phyloP scores from a whole-genome alignment of 2,113 vertebrate genomes.

The Strigops habroptila region DNA sequence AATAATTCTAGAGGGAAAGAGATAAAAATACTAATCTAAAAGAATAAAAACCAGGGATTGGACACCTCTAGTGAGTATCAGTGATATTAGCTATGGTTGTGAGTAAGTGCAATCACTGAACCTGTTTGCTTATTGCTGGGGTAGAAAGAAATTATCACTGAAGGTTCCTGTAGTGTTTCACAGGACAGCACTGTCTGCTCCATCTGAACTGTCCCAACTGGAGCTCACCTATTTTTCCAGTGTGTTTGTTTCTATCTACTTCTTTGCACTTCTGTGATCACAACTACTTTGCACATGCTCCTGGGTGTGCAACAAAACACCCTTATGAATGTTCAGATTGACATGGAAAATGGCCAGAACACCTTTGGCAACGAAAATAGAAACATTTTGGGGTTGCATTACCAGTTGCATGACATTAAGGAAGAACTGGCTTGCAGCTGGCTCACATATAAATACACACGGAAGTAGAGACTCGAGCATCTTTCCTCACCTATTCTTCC shows the following conservation, averaged over 20 bases:
- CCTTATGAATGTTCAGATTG: neutral
- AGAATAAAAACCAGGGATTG: neutral
- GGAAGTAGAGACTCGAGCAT: accelerated
- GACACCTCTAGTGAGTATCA: neutral
- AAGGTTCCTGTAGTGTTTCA: neutral
- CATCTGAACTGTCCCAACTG: neutral
- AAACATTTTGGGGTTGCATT: neutral
- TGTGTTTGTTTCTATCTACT: neutral
- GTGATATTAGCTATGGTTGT: neutral
- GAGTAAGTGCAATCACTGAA: constrained; percentile 6
- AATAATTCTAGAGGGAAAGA: neutral
- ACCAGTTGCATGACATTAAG: neutral
- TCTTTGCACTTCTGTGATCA: neutral
- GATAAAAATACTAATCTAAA: neutral
- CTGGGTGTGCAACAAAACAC: neutral
- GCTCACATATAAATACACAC: neutral
- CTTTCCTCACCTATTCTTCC: neutral
- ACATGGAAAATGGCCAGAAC: neutral
- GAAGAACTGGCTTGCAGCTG: neutral
- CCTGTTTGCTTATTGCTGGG: neutral
- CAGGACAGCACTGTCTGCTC: neutral
- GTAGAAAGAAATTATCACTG: neutral
- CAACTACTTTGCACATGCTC: neutral
- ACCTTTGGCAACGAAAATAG: neutral
- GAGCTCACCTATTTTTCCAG: neutral